These are phyloP conservation scores for Parnassius orleans DNA, from an alignment of 2,888 invertebrate genomes.

Conservation along the genomic window DNA sequence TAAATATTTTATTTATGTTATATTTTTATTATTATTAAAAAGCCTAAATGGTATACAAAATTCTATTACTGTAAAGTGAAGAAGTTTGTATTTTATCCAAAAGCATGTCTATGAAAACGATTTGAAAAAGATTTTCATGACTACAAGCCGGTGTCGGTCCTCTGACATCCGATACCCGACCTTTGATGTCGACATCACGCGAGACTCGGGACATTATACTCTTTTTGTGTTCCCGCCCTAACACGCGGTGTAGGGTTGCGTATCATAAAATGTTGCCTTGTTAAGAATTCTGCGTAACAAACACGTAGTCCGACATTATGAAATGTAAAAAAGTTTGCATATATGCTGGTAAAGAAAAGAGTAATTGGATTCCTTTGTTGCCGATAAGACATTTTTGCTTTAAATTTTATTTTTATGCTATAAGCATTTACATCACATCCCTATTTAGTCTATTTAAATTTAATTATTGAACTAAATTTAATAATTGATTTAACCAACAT, in stretches of 20 bases:
- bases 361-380: no score
- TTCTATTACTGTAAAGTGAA: no score
- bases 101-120: not conserved
- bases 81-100: no score
- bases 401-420: no score
- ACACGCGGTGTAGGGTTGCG: conserved; percentile 16
- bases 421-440: no score
- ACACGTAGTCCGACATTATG: not conserved
- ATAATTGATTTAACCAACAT: no score
- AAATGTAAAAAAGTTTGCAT: not conserved
- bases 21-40: no score
- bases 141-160: conserved; percentile 18
- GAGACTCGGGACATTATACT: conserved; percentile 29
- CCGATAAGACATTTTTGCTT: no score
- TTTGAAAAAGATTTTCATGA: conserved; percentile 29
- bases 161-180: conserved; percentile 40
- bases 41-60: no score
- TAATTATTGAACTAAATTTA: no score
- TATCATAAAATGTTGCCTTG: conserved; percentile 42
- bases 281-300: conserved; percentile 19
- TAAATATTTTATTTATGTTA: no score
- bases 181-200: conserved; percentile 42
- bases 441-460: no score
- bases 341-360: not conserved
- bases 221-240: conserved; percentile 29